Evolutionary conservation across 2,888 invertebrate species (phyloP).

Genomic region (Pimpla rufipes): DNA sequence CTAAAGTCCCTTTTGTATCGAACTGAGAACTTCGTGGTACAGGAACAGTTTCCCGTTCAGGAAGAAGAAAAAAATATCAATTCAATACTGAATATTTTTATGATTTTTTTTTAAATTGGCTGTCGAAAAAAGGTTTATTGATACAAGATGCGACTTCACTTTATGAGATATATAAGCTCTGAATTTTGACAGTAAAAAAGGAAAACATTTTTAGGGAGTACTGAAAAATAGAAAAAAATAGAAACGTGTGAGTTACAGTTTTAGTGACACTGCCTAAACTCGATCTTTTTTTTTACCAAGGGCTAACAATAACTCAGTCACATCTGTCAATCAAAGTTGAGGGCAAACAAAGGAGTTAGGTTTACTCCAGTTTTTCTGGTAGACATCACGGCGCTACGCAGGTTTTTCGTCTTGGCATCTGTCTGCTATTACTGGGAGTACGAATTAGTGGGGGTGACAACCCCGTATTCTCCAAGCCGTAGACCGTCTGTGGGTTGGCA

Average conservation of each 20-base stretch:
- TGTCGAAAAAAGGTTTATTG: too few relatives aligned
- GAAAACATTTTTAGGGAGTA: background rate
- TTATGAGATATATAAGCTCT: too few relatives aligned
- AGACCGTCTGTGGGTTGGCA: background rate
- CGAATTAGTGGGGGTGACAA: background rate
- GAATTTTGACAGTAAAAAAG: background rate
- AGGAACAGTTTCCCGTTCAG: conserved; percentile 1
- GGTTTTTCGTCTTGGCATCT: background rate
- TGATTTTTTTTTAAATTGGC: too few relatives aligned
- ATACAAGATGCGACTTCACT: too few relatives aligned
- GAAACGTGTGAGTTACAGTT: background rate
- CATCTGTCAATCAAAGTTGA: background rate
- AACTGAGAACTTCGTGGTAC: background rate
- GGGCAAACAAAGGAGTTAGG: background rate
- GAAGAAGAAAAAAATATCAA: background rate
- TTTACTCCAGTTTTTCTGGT: background rate
- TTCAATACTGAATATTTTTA: background rate
- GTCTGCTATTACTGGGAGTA: background rate
- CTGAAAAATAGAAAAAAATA: background rate
- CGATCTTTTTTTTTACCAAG: background rate
- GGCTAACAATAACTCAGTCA: conserved; percentile 1
- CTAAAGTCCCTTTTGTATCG: background rate
- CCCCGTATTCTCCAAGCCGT: background rate
- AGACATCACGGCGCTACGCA: background rate
- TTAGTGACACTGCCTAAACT: background rate